A percentile compares a stretch with the other conserved stretches of the same genome.
phyloP scores from a whole-genome alignment of 2,888 invertebrate species.

The Callosobruchus maculatus region DNA sequence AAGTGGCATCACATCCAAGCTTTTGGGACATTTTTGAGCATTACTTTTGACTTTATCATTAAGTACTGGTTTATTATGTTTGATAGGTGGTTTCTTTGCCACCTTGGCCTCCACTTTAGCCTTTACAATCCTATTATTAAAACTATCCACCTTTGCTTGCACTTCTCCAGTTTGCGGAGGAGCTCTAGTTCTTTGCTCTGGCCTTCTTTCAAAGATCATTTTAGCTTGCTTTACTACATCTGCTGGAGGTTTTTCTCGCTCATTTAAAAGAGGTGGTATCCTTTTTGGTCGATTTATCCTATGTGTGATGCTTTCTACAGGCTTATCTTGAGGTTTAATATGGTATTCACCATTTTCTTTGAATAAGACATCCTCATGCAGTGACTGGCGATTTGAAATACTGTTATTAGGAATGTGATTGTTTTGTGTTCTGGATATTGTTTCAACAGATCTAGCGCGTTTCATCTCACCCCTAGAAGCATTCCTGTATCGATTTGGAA shows the following conservation, averaged over 20 bases:
- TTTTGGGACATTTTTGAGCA: conserved; percentile 18
- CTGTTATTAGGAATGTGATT: conserved; percentile 20
- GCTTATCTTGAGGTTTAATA: conserved; percentile 20
- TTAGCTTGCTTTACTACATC: conserved; percentile 86
- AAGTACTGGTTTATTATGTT: conserved; percentile 51
- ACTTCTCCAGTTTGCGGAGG: conserved; percentile 59
- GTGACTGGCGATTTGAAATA: conserved; percentile 39
- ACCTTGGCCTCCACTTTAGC: conserved; percentile 43
- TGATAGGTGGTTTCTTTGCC: conserved; percentile 45
- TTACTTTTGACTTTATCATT: conserved; percentile 34
- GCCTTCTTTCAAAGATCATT: conserved; percentile 74
- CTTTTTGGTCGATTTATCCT: conserved; percentile 57
- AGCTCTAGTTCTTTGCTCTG: conserved; percentile 53
- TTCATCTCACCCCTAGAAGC: conserved; percentile 59
- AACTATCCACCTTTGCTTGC: conserved; percentile 62
- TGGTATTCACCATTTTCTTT: conserved; percentile 35
- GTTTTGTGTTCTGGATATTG: conserved; percentile 65
- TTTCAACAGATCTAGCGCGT: conserved; percentile 82
- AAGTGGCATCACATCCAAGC: background rate
- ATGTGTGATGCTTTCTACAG: conserved; percentile 22
- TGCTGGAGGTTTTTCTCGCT: conserved; percentile 79
- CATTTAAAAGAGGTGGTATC: conserved; percentile 63
- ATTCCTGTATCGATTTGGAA: conserved; percentile 52
- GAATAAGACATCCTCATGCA: conserved; percentile 53
- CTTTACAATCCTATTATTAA: conserved; percentile 61